Percentiles rank a stretch among this genome's conserved stretches.
phyloP scores from a whole-genome alignment of 2,797 vertebrate species.

The Tauraco hartlaubi region DNA sequence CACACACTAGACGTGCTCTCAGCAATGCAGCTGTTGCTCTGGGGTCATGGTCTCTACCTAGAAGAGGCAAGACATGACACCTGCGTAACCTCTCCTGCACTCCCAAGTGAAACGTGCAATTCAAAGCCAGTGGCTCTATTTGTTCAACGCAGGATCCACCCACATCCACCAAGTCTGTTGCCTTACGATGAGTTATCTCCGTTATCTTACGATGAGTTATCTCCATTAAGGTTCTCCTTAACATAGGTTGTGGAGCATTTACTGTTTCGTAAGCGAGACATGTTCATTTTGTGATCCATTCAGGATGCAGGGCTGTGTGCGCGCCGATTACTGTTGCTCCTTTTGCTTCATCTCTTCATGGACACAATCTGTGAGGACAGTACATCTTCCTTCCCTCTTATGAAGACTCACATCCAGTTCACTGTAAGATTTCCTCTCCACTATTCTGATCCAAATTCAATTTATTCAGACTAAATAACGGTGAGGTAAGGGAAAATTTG shows the following conservation, averaged over 20 bases:
- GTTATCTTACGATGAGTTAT: neutral
- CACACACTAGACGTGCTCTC: rapidly evolving
- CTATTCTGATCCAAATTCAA: neutral
- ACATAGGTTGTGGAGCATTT: rapidly evolving
- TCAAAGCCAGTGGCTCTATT: too few relatives aligned
- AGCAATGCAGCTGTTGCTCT: neutral
- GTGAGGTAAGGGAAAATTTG: neutral
- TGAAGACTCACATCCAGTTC: neutral
- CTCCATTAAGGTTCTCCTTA: neutral
- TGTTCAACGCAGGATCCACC: neutral
- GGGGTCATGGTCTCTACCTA: neutral
- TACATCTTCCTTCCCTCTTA: neutral
- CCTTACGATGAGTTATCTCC: neutral
- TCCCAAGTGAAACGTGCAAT: rapidly evolving
- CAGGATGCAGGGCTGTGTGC: neutral
- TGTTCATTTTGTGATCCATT: neutral
- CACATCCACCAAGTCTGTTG: neutral
- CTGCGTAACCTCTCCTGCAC: rapidly evolving
- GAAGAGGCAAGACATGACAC: neutral
- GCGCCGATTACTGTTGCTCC: neutral
- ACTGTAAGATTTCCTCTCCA: neutral
- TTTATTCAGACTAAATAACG: neutral
- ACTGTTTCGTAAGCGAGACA: neutral
- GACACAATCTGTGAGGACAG: rapidly evolving
- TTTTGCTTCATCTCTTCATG: neutral